Evolutionary conservation across 2,797 vertebrate genomes (phyloP).

Genomic region (Sebastes taczanowskii): DNA sequence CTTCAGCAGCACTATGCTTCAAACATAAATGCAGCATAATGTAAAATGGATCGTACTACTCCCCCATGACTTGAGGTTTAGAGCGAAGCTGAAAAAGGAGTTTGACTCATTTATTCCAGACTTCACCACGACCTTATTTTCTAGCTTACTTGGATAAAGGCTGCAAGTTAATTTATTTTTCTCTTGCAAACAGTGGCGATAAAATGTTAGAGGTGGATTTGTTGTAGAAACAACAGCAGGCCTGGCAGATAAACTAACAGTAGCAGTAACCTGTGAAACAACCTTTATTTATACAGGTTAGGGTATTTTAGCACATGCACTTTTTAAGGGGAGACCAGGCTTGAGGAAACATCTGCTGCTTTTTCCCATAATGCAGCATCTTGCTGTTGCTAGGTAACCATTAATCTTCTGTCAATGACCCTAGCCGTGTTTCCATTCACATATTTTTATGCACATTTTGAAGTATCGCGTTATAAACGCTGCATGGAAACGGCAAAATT

Average conservation of each 20-base stretch:
- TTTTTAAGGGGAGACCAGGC: too few relatives aligned
- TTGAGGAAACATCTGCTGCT: too few relatives aligned
- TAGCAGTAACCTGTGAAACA: neutral
- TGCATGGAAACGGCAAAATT: too few relatives aligned
- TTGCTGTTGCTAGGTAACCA: neutral
- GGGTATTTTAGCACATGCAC: too few relatives aligned
- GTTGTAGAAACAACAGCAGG: neutral
- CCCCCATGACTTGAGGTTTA: slow-evolving; percentile 14
- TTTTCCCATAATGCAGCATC: neutral
- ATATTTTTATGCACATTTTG: too few relatives aligned
- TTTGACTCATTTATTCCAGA: neutral
- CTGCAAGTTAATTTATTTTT: neutral
- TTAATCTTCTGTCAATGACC: too few relatives aligned
- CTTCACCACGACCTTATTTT: neutral
- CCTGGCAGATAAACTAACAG: neutral
- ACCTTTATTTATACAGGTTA: too few relatives aligned
- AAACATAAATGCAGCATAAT: slow-evolving; percentile 21
- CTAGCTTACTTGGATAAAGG: neutral
- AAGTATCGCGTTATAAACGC: too few relatives aligned
- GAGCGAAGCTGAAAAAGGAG: neutral
- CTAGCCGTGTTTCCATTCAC: too few relatives aligned
- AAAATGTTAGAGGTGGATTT: neutral
- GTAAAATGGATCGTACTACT: slow-evolving; percentile 11
- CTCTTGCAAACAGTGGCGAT: neutral
- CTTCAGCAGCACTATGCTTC: neutral